Percentiles rank a stretch among this genome's conserved stretches.
phyloP scores from a whole-genome alignment of 2,888 invertebrate species.

The Macaria liturata region DNA sequence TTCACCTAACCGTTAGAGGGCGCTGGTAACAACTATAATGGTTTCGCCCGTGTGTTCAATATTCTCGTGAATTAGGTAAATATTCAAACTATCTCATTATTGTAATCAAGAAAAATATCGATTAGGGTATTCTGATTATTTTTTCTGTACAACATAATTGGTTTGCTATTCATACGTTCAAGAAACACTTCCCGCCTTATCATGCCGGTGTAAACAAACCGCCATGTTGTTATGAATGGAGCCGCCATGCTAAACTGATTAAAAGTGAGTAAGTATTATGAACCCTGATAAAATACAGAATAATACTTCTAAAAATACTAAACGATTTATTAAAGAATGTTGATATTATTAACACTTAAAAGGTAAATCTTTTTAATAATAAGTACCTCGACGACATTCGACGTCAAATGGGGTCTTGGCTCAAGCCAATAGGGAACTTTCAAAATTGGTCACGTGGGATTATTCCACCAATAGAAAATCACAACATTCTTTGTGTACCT shows the following conservation, averaged over 20 bases:
- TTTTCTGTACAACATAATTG: conserved; percentile 45
- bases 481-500: conserved; percentile 83
- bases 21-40: conserved; percentile 57
- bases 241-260: conserved; percentile 53
- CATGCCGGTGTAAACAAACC: conserved; percentile 84
- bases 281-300: too few relatives aligned
- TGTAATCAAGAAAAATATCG: conserved; percentile 59
- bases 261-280: conserved; percentile 45
- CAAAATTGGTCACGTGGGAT: conserved; percentile 77
- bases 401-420: conserved; percentile 51
- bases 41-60: conserved; percentile 70
- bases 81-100: conserved; percentile 45
- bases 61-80: conserved; percentile 32
- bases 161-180: conserved; percentile 44
- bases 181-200: conserved; percentile 76
- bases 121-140: conserved; percentile 46
- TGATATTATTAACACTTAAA: neutral
- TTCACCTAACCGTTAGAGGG: conserved; percentile 48
- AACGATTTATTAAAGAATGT: neutral
- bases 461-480: conserved; percentile 71
- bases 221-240: conserved; percentile 77
- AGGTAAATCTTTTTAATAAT: neutral
- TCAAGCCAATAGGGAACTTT: conserved; percentile 67
- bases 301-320: too few relatives aligned
- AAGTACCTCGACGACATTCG: conserved; percentile 48